These are phyloP conservation scores for Aleadryas rufinucha DNA, from an alignment of 2,113 vertebrate species.

Conservation along the genomic window DNA sequence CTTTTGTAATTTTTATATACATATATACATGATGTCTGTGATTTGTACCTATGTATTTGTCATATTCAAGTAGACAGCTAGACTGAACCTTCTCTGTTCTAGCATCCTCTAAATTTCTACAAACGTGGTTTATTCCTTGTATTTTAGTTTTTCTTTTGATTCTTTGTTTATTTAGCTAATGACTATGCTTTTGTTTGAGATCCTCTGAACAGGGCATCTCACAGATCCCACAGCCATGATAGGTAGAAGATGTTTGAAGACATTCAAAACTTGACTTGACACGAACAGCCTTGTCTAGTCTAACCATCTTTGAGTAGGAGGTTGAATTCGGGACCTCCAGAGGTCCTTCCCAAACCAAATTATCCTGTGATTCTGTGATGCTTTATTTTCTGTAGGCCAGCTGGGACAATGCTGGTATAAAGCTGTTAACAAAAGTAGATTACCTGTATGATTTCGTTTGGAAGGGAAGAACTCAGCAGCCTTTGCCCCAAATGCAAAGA, in stretches of 20 bases:
- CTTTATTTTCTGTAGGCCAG: background rate
- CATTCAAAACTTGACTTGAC: background rate
- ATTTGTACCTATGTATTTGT: background rate
- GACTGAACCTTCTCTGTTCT: background rate
- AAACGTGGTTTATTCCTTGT: background rate
- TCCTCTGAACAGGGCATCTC: background rate
- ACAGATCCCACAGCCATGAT: accelerated
- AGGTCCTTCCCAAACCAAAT: background rate
- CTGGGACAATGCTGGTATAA: background rate
- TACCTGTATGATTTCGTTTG: background rate
- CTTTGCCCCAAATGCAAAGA: background rate
- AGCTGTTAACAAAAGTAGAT: background rate
- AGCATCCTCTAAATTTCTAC: background rate
- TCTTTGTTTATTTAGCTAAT: background rate
- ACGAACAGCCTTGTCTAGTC: background rate
- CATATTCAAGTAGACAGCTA: background rate
- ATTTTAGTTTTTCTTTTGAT: background rate
- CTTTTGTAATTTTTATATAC: background rate
- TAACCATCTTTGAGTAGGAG: background rate
- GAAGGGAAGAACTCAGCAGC: background rate
- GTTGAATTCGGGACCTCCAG: background rate
- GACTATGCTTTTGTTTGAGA: background rate
- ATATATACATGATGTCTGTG: background rate
- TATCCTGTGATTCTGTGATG: background rate
- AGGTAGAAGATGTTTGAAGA: background rate